Base-by-base conservation (phyloP, 1,140 invertebrate species). In the Hylyphantes graminicola region DNA sequence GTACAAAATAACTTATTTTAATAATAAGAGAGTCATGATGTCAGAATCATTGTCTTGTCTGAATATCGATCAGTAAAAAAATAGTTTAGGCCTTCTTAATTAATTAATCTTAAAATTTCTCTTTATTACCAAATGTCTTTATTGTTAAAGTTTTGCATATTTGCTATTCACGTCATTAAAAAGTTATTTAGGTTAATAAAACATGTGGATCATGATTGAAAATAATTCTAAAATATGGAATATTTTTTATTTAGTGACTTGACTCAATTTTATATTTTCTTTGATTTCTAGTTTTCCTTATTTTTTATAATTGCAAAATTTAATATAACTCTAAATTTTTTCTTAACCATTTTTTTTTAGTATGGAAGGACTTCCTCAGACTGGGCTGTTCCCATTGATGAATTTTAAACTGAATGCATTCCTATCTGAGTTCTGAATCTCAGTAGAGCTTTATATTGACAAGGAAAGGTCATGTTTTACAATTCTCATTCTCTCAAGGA, bases 371-470 rank as follows among this genome's bases (percentile, higher is more conserved):
- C 57, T 19, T 50, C 72, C 10, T 74, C 72, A 74, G 35, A 74
- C 48, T 74, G 72, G 72, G 72, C 54, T 35, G 72, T 74, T 13
- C 54, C 72, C 0, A 57, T 74, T 74, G 72, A 74, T 59, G 17
- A 74, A 74, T 12, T 8, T 9, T 70, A 13, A 70, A 19, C 35
- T 19, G 50, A 59, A 13, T 19, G 19, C 17, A 53, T 15, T 17
- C 6, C 50, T 59, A 13, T n/a, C 12, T 59, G n/a, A n/a, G n/a
- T 13, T 59, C 12, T 59, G 57, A 59, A 59, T 59, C n/a, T 59
- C 57, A 59, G 57, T n/a, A 12, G n/a, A 59, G n/a, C 15, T 35
- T 35, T 35, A 35, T 35, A 35, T 35, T 35, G 54, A 54, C 19
- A 59, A 59, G 8, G 11, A 53, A n/a, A 12, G 53, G 50, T 70